Evolutionary conservation across 2,888 invertebrate species (phyloP), one percentile per base, ranked within the genome.

Genomic region (Silvanus unidentatus): DNA sequence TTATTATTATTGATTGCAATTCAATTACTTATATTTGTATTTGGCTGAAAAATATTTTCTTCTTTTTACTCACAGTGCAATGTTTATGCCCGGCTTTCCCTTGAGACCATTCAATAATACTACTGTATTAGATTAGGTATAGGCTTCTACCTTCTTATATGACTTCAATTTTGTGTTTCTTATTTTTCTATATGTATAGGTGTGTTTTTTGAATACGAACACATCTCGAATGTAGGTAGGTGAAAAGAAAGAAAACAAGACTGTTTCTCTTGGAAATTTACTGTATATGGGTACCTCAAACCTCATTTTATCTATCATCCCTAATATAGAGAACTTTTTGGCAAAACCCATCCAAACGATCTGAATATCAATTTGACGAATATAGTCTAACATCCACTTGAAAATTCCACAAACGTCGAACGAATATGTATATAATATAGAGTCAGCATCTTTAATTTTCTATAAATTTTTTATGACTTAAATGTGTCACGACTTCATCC

Each of bases 371-470:
- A 46, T 46, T 46, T 46, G 42, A 28, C 42, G 39, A 44, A 44
- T 39, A 46, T 46, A 46, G 22, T 22, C 22, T 32, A 32, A 39
- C 39, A 28, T 42, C 42, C 22, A 39, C 28, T 46, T 43, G 22
- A 29, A 39, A 34, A 46, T 42, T 38, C 46, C 11, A 14, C 16
- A 30, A 39, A 28, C 42, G 46, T 43, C 39, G 13, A 36, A 9
- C 30, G 46, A 46, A 46, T 46, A 46, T 46, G 46, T 46, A 46
- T 46, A 46, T 46, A 42, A 40, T 42, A 46, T 46, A 42, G 42
- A 42, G 34, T 45, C 45, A 38, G 39, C 42, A 42, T 39, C 40
- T 43, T 46, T 46, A 46, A 46, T 46, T 43, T 40, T 42, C 32
- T 32, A 32, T 22, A 22, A 22, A 8, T 22, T 22, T 22, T 22